A percentile compares a stretch with the other conserved stretches of the same genome.
Conservation (phyloP, 2,797 vertebrate species). For the Emys orbicularis region DNA sequence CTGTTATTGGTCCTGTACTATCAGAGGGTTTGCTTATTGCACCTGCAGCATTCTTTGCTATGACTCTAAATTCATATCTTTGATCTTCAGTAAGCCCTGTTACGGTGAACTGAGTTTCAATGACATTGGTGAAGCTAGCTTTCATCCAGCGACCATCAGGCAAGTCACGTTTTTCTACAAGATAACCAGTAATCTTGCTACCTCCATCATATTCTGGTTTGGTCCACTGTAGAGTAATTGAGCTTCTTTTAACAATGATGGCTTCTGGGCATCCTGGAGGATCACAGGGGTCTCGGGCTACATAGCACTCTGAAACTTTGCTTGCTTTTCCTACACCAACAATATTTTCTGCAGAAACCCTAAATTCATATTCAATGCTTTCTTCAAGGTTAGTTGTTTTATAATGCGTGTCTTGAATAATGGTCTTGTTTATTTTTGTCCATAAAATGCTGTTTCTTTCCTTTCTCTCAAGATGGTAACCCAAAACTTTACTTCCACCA, state of each 20-base stretch:
- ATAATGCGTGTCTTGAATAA: slow-evolving; percentile 92
- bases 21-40: slow-evolving; percentile 96
- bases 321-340: slow-evolving; percentile 96
- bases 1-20: slow-evolving; percentile 96
- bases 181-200: slow-evolving; percentile 95
- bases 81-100: slow-evolving; percentile 95
- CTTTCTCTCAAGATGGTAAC: slow-evolving; percentile 98
- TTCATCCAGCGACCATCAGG: slow-evolving; percentile 98
- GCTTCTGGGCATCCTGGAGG: slow-evolving; percentile 95
- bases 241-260: slow-evolving; percentile 91
- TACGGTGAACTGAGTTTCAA: slow-evolving; percentile 95
- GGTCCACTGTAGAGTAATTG: slow-evolving; percentile 94
- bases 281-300: slow-evolving; percentile 97
- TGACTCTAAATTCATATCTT: slow-evolving; percentile 98
- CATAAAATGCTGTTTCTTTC: slow-evolving; percentile 99
- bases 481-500: slow-evolving; percentile 93
- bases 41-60: slow-evolving; percentile 97
- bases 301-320: slow-evolving; percentile 95
- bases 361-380: slow-evolving; percentile 97
- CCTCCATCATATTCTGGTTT: slow-evolving; percentile 98
- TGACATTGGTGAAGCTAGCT: slow-evolving; percentile 97
- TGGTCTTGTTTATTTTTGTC: slow-evolving; percentile 95
- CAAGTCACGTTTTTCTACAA: slow-evolving; percentile 96
- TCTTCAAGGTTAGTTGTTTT: slow-evolving; percentile 96
- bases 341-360: slow-evolving; percentile 97